These are phyloP conservation scores for Tretioscincus oriximinensis DNA, from an alignment of 2,113 vertebrate species.

Conservation along the genomic window DNA sequence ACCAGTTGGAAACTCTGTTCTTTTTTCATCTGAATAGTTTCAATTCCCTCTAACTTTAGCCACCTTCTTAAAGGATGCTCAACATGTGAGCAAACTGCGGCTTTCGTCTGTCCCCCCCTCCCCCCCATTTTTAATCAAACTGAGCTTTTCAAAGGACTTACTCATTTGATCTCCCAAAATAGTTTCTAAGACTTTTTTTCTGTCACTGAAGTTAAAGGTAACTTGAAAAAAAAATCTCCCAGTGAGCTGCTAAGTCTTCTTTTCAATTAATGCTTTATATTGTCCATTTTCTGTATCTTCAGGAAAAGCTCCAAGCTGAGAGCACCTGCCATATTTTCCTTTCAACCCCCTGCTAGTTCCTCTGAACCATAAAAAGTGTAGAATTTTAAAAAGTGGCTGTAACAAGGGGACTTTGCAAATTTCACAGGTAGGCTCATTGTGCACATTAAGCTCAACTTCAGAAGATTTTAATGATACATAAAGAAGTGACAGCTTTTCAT, in stretches of 20 bases:
- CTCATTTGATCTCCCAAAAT: conserved; percentile 66
- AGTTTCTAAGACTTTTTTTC: conserved; percentile 63
- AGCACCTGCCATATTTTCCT: conserved; percentile 37
- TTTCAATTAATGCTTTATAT: conserved; percentile 52
- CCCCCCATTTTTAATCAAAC: conserved; percentile 58
- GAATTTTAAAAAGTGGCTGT: conserved; percentile 20
- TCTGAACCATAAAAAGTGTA: conserved; percentile 16
- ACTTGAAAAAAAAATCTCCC: conserved; percentile 42
- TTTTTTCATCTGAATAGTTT: conserved; percentile 48
- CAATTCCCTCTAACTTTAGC: conserved; percentile 51
- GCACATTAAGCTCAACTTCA: conserved; percentile 5
- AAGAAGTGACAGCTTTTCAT: conserved; percentile 6
- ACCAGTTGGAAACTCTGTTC: conserved; percentile 42
- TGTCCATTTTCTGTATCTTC: conserved; percentile 36
- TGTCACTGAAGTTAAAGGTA: conserved; percentile 47
- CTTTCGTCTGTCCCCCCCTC: conserved; percentile 50
- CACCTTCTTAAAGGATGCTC: conserved; percentile 54
- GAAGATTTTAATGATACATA: conserved; percentile 10
- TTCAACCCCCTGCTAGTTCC: background rate
- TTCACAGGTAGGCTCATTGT: conserved; percentile 7
- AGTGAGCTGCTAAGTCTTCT: conserved; percentile 34
- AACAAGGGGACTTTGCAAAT: background rate
- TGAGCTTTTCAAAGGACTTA: conserved; percentile 67
- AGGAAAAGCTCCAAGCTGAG: background rate
- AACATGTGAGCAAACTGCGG: conserved; percentile 38